Evolutionary conservation across 64 coral and sea anemone genomes (phyloP), one percentile per base, ranked within the genome.

Genomic region (Acropora tenuis): DNA sequence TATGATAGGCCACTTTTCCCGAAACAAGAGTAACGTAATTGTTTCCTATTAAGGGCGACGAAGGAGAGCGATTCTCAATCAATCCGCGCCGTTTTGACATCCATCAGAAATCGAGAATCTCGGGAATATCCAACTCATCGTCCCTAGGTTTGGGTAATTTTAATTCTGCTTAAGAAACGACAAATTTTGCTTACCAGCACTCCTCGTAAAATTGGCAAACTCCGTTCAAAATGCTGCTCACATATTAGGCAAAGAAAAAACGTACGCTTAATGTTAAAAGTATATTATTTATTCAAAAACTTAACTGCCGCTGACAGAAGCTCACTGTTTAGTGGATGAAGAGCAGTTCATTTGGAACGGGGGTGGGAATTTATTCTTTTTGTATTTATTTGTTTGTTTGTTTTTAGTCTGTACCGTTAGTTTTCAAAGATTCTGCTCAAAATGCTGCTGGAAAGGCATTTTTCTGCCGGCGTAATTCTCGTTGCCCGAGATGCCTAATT

Each of bases 201-300:
- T 75, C 73, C 73, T 76, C 74, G 74, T 76, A 43, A 76, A 76
- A 76, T 76, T 76, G 40, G 74, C 74, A 76, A 76, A 76, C 45
- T 76, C 74, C 6, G 74, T 76, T 76, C 41, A 76, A 76, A 76
- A 76, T 76, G 42, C 74, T 76, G 74, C 74, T 76, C 74, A 42
- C 74, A 76, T 43, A 45, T 76, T 76, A 76, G 41, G 74, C 74
- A 45, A 7, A 76, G 74, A 76, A 5, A 44, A 76, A 3, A 76
- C 74, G 40, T 43, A 76, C 74, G 74, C 74, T 76, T 76, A 76
- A 76, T 76, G 74, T 76, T 76, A 76, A 76, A 76, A 76, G 2
- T 76, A 75, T 75, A 76, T 76, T 76, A 76, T 76, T 76, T 76
- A 76, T 76, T 76, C 74, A 45, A 76, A 76, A 76, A 76, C 74